Evolutionary conservation across 2,888 invertebrate species (phyloP), one percentile per base, ranked within the genome.

Genomic region (Drosophila paramelanica): DNA sequence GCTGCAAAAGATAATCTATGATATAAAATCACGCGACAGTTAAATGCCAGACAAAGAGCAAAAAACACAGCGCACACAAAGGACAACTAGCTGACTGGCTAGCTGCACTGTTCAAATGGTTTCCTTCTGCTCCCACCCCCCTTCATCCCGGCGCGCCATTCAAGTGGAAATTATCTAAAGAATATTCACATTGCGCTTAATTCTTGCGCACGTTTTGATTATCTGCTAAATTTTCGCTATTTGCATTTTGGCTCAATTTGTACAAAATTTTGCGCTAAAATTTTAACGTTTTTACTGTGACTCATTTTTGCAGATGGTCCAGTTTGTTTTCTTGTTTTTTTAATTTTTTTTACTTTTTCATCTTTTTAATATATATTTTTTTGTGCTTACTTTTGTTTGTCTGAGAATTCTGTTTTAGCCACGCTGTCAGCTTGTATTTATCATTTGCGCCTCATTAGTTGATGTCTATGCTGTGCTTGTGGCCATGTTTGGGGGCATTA

Each of bases 21-120:
- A 58, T 64, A 87, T 87, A 73, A 80, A 83, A 89, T 80, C 83
- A 89, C 88, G 84, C 83, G 89, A 89, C 89, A 88, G 62, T 79
- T 82, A 76, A 82, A 61, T 45, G 71, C 60, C 82, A 82, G 87
- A 82, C 88, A 88, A 88, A 86, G 83, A 23, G 61, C 66, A 25
- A 41, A 17, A 17, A 14, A 7, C 20, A 5, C 8, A 8, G 8
- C 8, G 10, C 52, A 52, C 78, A 88, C 68, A 74, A 74, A 76
- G 69, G 49, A 61, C 39, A 58, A 39, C 43, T 25, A 33, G 13
- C 36, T 10, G 17, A 41, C 41, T 71, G 71, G 39, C 47, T 13
- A 53, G 39, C 77, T 86, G 79, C 82, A 74, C 7, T 45, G 25
- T 59, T 56, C 46, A 23, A 31, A 25, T 50, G 5, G 10, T 13